Conservation (phyloP, 2,113 vertebrate genomes). For the Prinia subflava region DNA sequence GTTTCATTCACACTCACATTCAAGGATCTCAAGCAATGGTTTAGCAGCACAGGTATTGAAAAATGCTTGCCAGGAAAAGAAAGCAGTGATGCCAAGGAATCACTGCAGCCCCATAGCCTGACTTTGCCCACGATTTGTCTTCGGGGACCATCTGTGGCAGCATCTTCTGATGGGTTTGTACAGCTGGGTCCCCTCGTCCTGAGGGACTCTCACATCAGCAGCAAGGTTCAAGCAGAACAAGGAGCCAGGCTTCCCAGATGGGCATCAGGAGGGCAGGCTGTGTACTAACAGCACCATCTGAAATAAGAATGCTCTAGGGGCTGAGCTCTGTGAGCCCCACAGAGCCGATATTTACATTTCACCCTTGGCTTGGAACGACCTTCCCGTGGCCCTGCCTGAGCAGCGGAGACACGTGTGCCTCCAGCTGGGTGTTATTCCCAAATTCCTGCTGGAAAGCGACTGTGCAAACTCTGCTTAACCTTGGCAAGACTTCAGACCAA, state of each 20-base stretch:
- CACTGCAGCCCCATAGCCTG: background rate
- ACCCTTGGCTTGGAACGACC: background rate
- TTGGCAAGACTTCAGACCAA: slow-evolving; percentile 12
- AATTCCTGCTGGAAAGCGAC: background rate
- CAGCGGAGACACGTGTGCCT: background rate
- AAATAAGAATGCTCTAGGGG: background rate
- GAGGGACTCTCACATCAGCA: background rate
- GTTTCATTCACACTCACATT: background rate
- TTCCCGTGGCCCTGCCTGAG: background rate
- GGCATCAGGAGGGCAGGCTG: background rate
- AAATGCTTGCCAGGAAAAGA: background rate
- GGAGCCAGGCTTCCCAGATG: background rate
- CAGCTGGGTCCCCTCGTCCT: background rate
- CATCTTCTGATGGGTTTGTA: background rate
- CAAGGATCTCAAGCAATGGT: background rate
- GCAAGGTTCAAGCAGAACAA: background rate
- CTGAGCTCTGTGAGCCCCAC: background rate
- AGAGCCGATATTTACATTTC: background rate
- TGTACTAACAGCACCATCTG: accelerated
- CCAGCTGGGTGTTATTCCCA: slow-evolving; percentile 5
- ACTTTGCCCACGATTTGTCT: accelerated
- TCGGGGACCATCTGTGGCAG: background rate
- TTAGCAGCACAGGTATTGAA: background rate
- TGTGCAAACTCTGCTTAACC: background rate
- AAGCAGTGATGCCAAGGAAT: background rate